These are phyloP conservation scores for Paramisgurnus dabryanus DNA, from an alignment of 2,113 vertebrate species.

Conservation along the genomic window DNA sequence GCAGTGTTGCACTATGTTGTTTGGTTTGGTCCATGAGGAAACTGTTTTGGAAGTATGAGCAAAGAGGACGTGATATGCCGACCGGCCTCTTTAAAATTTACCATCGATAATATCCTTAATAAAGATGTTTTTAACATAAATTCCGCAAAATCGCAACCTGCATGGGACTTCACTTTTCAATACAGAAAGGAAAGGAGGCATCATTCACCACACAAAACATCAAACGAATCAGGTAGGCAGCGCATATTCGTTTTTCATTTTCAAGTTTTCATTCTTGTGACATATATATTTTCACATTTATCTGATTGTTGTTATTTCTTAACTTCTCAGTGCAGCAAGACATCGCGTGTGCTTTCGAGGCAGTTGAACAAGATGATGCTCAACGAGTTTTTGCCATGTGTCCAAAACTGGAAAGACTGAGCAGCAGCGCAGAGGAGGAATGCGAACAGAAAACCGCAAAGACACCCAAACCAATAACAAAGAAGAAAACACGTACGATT, in stretches of 20 bases:
- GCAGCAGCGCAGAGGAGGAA: slow-evolving; percentile 55
- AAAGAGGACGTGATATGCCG: slow-evolving; percentile 66
- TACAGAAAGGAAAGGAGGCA: slow-evolving; percentile 6
- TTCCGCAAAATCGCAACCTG: not conserved
- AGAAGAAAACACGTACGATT: slow-evolving; percentile 86
- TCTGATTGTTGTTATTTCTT: not conserved
- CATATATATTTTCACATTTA: not conserved
- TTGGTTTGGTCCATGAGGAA: slow-evolving; percentile 28
- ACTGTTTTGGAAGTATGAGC: slow-evolving; percentile 69
- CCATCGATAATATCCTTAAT: slow-evolving; percentile 78
- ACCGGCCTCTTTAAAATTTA: slow-evolving; percentile 72
- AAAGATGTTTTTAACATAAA: slow-evolving; percentile 26
- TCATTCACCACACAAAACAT: not conserved
- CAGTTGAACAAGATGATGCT: slow-evolving; percentile 47
- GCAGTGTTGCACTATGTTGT: slow-evolving; percentile 28
- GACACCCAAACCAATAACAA: slow-evolving; percentile 62
- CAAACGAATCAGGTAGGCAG: slow-evolving; percentile 20
- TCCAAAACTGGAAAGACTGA: slow-evolving; percentile 54
- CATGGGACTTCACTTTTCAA: not conserved
- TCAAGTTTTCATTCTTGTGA: not conserved
- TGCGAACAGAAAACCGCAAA: slow-evolving; percentile 52
- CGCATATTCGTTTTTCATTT: not conserved
- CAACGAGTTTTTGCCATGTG: slow-evolving; percentile 47
- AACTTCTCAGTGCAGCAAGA: not conserved
- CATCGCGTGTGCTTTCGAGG: slow-evolving; percentile 1